Conservation (phyloP, 2,113 vertebrate genomes). For the Manacus vitellinus region DNA sequence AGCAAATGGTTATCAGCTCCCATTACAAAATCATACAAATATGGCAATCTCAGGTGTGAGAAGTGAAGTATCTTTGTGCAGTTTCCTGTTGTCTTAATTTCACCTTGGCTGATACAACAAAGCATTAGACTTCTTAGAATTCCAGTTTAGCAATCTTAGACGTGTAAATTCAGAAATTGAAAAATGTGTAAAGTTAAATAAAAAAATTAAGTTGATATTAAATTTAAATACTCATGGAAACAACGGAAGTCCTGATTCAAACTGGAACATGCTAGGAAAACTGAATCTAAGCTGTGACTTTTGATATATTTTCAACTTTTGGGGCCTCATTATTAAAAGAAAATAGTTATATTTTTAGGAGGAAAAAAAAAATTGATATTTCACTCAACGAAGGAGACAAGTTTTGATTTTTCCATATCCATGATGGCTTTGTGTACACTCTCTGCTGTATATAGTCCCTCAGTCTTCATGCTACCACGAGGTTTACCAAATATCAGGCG, state of each 20-base stretch:
- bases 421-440: not conserved
- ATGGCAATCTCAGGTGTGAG: not conserved
- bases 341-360: not conserved
- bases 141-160: not conserved
- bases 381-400: not conserved
- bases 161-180: not conserved
- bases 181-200: not conserved
- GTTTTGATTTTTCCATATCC: not conserved
- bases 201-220: not conserved
- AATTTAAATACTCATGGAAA: not conserved
- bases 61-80: not conserved
- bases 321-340: not conserved
- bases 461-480: not conserved
- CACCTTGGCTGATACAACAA: not conserved
- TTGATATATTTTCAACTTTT: not conserved
- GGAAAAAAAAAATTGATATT: not conserved
- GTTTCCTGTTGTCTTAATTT: not conserved
- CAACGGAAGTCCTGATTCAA: not conserved
- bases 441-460: accelerated
- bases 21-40: not conserved
- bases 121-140: not conserved
- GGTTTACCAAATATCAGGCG: not conserved
- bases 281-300: not conserved
- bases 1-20: not conserved
- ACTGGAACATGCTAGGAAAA: not conserved